phyloP scores from a whole-genome alignment of 1,140 invertebrate genomes.

The Euglossa dilemma region DNA sequence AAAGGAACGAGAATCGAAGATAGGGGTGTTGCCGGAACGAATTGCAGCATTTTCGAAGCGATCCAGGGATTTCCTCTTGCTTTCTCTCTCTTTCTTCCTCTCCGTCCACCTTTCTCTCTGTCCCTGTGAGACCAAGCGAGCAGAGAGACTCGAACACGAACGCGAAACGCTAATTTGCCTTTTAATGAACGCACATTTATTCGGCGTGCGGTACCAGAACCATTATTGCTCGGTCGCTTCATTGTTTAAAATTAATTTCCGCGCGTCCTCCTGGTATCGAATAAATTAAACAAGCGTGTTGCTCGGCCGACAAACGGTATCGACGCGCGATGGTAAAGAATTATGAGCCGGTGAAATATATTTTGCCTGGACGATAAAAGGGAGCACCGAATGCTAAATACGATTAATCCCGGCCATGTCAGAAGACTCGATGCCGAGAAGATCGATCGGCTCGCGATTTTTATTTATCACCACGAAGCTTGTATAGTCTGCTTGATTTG shows the following conservation, averaged over 20 bases:
- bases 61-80: background rate
- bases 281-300: constrained; percentile 52
- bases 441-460: background rate
- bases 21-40: background rate
- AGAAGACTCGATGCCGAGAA: constrained; percentile 11
- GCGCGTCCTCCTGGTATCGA: constrained; percentile 27
- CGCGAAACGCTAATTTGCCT: constrained; percentile 20
- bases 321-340: background rate
- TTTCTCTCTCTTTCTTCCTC: background rate
- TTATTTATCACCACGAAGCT: background rate
- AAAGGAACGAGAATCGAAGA: background rate
- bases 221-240: constrained; percentile 42
- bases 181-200: constrained; percentile 25
- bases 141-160: background rate
- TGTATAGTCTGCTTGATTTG: background rate
- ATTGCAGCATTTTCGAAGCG: background rate
- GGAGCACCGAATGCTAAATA: constrained; percentile 1
- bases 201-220: background rate
- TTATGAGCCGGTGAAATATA: constrained; percentile 1
- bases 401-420: constrained; percentile 8
- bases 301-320: constrained; percentile 21
- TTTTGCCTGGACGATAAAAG: background rate
- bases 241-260: constrained; percentile 59
- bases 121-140: background rate
- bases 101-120: no score